Evolutionary conservation across 37 sponge, comb jelly and placozoan species (phyloP), one percentile per base, ranked within the genome.

Genomic region (Beroe ovata): DNA sequence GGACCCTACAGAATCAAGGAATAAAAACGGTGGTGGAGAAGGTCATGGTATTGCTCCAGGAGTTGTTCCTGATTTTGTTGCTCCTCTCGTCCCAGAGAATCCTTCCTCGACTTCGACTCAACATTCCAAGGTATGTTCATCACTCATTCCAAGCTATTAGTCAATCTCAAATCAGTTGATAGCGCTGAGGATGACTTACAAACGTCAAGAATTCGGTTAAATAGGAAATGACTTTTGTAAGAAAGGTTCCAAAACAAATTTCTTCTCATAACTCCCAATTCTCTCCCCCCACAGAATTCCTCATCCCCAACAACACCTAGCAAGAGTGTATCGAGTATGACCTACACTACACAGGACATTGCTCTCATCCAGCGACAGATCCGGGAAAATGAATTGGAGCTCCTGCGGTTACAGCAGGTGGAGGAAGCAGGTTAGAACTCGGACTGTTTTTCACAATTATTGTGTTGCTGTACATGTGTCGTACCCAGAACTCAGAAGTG

Each of bases 261-360:
- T n/a, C n/a, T n/a, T n/a, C n/a, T n/a, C n/a, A n/a, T n/a, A n/a
- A n/a, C n/a, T n/a, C 59, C 59, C 16, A 11, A 58, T 19, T 16
- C 16, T 58, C 59, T 58, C 11, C 59, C 63, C 63, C 11, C 4
- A 19, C 69, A 66, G 69, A 30, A 66, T 8, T 29, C 69, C 3
- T 34, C 36, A 14, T 66, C 69, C 8, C 69, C 69, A 18, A 66
- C 26, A 11, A 77, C 84, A 4, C 84, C 84, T 1, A 41, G 0
- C 54, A 33, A 39, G 16, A 77, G 54, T 41, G 11, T 40, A 35
- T 39, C 54, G 1, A 42, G 25, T 42, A 42, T 42, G 0, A 2
- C 28, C 38, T 77, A 77, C 23, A 77, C 84, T 18, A 77, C 38
- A 18, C 84, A 77, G 47, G 84, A 77, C 22, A n/a, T 39, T 4